Conservation (phyloP, 2,113 vertebrate species). For the Pangasianodon gigas region DNA sequence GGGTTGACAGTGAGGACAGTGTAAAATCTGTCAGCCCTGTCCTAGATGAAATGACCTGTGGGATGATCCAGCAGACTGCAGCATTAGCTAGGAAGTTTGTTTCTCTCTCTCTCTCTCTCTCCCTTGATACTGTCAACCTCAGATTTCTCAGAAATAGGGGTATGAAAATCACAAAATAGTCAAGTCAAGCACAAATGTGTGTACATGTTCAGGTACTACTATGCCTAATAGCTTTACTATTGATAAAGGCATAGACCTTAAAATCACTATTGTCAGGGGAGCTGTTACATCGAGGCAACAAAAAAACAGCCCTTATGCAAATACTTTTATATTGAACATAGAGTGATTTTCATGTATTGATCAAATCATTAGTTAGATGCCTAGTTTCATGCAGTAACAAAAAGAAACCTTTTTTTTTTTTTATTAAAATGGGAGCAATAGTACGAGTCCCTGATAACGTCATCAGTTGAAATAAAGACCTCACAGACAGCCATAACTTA, state of each 20-base stretch:
- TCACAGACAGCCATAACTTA: background rate
- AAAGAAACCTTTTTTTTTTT: background rate
- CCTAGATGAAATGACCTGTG: conserved; percentile 16
- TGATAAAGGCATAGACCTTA: background rate
- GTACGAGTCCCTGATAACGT: background rate
- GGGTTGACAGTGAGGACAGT: background rate
- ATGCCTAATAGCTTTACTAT: background rate
- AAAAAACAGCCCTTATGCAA: background rate
- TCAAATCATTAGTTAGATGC: background rate
- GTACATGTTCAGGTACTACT: background rate
- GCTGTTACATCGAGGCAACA: no score
- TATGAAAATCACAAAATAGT: background rate
- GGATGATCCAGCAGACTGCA: background rate
- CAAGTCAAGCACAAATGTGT: background rate
- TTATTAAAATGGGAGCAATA: background rate
- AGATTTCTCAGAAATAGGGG: background rate
- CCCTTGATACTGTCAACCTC: background rate
- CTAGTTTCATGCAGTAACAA: background rate
- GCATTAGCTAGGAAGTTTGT: background rate
- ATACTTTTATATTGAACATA: background rate
- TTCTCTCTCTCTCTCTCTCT: background rate
- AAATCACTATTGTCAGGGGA: background rate
- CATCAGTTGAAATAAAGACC: background rate
- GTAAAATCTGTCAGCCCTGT: conserved; percentile 4
- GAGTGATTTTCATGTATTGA: background rate